Conservation (phyloP, 2,797 vertebrate genomes). For the Amphiprion clarkii region DNA sequence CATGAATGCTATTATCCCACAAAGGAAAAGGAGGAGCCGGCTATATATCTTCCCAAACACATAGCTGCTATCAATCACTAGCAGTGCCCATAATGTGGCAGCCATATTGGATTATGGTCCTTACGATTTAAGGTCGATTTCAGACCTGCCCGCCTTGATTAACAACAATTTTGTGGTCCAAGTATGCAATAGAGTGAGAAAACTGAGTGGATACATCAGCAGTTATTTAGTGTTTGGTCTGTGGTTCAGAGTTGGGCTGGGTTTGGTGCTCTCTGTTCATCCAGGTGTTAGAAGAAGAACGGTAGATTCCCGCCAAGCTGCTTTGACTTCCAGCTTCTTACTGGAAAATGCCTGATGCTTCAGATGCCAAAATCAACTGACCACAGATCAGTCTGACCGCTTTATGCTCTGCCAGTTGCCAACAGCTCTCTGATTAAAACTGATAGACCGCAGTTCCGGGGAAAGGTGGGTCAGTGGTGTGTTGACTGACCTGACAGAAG, state of each 20-base stretch:
- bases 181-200: slow-evolving; percentile 31
- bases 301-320: slow-evolving; percentile 59
- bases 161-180: slow-evolving; percentile 20
- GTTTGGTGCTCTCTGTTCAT: slow-evolving; percentile 39
- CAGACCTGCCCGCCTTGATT: slow-evolving; percentile 43
- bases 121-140: slow-evolving; percentile 29
- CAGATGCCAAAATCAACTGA: slow-evolving; percentile 77
- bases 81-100: slow-evolving; percentile 1
- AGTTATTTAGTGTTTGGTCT: slow-evolving; percentile 57
- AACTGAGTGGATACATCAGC: slow-evolving; percentile 53
- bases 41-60: no score
- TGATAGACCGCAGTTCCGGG: slow-evolving; percentile 45
- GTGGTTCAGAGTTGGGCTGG: slow-evolving; percentile 30
- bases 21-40: background rate
- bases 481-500: slow-evolving; percentile 57
- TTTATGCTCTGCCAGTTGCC: slow-evolving; percentile 48
- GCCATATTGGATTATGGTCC: slow-evolving; percentile 37
- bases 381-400: slow-evolving; percentile 68
- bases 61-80: background rate
- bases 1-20: background rate
- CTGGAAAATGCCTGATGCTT: slow-evolving; percentile 68
- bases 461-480: slow-evolving; percentile 34
- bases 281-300: slow-evolving; percentile 60
- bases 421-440: slow-evolving; percentile 60
- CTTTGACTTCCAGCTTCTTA: slow-evolving; percentile 68